A percentile compares a stretch with the other conserved stretches of the same genome.
Evolutionary conservation across 1,140 invertebrate genomes (phyloP).

Genomic region (silkworm (Bombyx mori)): DNA sequence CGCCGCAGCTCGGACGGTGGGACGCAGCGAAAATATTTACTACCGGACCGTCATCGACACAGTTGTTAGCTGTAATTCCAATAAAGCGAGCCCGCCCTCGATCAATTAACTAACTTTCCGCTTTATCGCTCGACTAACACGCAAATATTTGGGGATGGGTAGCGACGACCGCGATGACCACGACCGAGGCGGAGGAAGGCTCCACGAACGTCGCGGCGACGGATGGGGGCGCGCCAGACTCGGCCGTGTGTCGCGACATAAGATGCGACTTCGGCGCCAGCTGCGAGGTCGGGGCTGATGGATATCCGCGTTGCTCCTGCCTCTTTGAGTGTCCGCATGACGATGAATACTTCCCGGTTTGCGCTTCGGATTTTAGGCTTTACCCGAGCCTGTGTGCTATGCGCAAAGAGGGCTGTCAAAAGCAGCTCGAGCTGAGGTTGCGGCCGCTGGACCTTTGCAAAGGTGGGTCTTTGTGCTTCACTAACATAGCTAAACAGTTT

Average conservation of each 20-base stretch:
- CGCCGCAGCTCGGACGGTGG: conserved; percentile 4
- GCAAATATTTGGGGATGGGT: conserved; percentile 61
- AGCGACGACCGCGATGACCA: conserved; percentile 64
- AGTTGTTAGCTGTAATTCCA: conserved; percentile 58
- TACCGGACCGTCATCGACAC: conserved; percentile 44
- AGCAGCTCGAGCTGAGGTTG: conserved; percentile 84
- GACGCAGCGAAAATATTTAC: conserved; percentile 42
- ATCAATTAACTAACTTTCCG: conserved; percentile 67
- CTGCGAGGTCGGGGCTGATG: conserved; percentile 83
- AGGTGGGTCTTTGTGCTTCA: conserved; percentile 71
- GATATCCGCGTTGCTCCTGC: conserved; percentile 83
- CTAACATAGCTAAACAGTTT: conserved; percentile 10
- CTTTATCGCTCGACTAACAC: conserved; percentile 66
- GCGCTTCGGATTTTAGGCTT: conserved; percentile 85
- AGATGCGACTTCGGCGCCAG: conserved; percentile 88
- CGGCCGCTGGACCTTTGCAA: conserved; percentile 85
- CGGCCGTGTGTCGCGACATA: conserved; percentile 81
- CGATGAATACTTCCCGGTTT: conserved; percentile 80
- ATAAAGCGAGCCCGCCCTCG: conserved; percentile 49
- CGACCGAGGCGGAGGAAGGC: conserved; percentile 49
- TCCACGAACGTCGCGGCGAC: conserved; percentile 45
- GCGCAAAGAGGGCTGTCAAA: conserved; percentile 88
- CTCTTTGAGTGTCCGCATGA: conserved; percentile 78
- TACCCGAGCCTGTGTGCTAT: conserved; percentile 89
- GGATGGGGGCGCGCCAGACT: conserved; percentile 68